phyloP scores from a whole-genome alignment of 1,140 invertebrate genomes.

The Trialeurodes vaporariorum region DNA sequence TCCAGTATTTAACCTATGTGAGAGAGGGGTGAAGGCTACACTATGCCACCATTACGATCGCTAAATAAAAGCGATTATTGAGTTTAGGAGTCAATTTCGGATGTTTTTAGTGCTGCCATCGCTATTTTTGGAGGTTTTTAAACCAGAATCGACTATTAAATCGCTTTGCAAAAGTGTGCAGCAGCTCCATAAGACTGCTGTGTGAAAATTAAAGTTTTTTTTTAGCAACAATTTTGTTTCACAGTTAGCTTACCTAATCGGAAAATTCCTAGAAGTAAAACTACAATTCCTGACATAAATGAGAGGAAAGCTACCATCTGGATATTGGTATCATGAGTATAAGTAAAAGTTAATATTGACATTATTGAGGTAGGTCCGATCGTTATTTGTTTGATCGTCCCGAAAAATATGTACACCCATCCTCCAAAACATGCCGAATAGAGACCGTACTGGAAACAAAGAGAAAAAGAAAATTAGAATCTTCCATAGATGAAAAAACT shows the following conservation, averaged over 20 bases:
- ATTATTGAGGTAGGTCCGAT: constrained; percentile 49
- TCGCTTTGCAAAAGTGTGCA: constrained; percentile 7
- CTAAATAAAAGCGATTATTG: no score
- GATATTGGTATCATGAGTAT: constrained; percentile 30
- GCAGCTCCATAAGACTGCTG: not conserved
- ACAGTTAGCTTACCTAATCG: constrained; percentile 52
- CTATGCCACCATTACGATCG: no score
- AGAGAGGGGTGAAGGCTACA: no score
- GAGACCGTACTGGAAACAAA: constrained; percentile 45
- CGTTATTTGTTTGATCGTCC: constrained; percentile 51
- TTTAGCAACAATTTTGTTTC: not conserved
- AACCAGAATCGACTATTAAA: no score
- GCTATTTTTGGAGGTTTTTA: no score
- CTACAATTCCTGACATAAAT: constrained; percentile 46
- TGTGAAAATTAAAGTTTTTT: constrained; percentile 1
- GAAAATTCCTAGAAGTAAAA: constrained; percentile 45
- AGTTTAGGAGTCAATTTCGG: no score
- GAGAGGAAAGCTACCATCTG: constrained; percentile 44
- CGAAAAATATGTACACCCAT: constrained; percentile 53
- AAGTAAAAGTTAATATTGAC: constrained; percentile 40
- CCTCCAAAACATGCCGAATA: constrained; percentile 57
- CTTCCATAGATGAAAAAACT: no score
- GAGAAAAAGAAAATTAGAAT: no score
- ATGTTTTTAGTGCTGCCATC: no score
- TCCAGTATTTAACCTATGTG: no score